Evolutionary conservation across 2,888 invertebrate species (phyloP).

Genomic region (Napeogenes sylphis): DNA sequence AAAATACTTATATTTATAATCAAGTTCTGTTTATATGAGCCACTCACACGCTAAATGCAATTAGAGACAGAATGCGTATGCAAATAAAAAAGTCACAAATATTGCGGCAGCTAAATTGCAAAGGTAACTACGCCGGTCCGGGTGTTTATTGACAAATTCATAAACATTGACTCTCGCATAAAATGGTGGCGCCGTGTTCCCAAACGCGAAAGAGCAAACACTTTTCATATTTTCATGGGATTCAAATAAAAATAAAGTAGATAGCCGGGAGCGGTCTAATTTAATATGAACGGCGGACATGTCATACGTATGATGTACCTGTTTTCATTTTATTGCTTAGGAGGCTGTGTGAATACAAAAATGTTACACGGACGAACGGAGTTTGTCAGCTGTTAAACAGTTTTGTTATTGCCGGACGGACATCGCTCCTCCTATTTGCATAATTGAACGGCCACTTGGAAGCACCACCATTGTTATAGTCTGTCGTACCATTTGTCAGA

Average conservation of each 20-base stretch:
- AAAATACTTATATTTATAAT: too few species aligned
- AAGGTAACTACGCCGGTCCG: constrained; percentile 53
- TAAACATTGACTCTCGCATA: constrained; percentile 72
- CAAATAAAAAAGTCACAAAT: constrained; percentile 41
- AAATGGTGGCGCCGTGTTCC: constrained; percentile 58
- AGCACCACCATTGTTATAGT: constrained; percentile 76
- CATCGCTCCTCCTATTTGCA: constrained; percentile 74
- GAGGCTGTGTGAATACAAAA: constrained; percentile 63
- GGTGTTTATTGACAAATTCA: constrained; percentile 74
- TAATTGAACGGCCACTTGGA: constrained; percentile 78
- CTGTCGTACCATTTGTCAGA: constrained; percentile 77
- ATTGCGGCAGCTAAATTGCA: constrained; percentile 52
- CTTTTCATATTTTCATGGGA: constrained; percentile 73
- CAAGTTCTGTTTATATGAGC: too few species aligned
- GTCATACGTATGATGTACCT: constrained; percentile 64
- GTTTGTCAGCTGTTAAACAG: constrained; percentile 76
- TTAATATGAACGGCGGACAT: constrained; percentile 71
- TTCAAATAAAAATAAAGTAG: constrained; percentile 76
- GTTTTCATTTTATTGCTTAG: constrained; percentile 69
- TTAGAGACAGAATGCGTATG: constrained; percentile 47
- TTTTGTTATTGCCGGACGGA: constrained; percentile 74
- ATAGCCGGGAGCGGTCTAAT: constrained; percentile 69
- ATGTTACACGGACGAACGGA: constrained; percentile 55
- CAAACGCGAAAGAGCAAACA: constrained; percentile 64
- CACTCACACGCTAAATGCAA: constrained; percentile 59